phyloP scores from a whole-genome alignment of 2,888 invertebrate genomes.

The Gnatocerus cornutus region DNA sequence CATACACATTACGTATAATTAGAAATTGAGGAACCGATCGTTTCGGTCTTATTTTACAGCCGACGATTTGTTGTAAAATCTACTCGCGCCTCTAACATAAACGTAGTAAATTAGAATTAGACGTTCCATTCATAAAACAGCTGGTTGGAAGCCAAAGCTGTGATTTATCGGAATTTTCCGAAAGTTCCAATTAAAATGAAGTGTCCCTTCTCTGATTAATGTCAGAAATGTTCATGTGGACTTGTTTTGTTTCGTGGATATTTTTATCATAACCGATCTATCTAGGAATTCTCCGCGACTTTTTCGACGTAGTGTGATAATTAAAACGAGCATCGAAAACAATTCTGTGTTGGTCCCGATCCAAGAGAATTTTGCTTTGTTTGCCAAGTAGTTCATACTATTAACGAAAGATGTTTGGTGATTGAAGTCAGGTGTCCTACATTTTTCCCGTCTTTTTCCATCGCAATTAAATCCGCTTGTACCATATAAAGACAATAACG shows the following conservation, averaged over 20 bases:
- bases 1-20: no score
- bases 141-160: constrained; percentile 20
- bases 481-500: constrained; percentile 37
- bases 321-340: background rate
- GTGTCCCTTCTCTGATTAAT: constrained; percentile 15
- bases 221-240: constrained; percentile 16
- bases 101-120: constrained; percentile 25
- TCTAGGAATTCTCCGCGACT: background rate
- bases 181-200: constrained; percentile 21
- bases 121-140: constrained; percentile 39
- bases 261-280: constrained; percentile 1
- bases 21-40: no score
- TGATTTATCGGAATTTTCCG: constrained; percentile 34
- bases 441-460: no score
- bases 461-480: background rate
- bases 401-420: constrained; percentile 13
- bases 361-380: constrained; percentile 10
- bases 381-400: constrained; percentile 17
- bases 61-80: constrained; percentile 4
- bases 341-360: constrained; percentile 12
- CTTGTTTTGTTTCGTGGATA: constrained; percentile 13
- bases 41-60: constrained; percentile 14
- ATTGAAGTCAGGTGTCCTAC: constrained; percentile 14
- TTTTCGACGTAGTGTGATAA: background rate
- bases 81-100: constrained; percentile 4